phyloP scores from a whole-genome alignment of 2,797 vertebrate genomes.

The Enteromius fasciolatus region DNA sequence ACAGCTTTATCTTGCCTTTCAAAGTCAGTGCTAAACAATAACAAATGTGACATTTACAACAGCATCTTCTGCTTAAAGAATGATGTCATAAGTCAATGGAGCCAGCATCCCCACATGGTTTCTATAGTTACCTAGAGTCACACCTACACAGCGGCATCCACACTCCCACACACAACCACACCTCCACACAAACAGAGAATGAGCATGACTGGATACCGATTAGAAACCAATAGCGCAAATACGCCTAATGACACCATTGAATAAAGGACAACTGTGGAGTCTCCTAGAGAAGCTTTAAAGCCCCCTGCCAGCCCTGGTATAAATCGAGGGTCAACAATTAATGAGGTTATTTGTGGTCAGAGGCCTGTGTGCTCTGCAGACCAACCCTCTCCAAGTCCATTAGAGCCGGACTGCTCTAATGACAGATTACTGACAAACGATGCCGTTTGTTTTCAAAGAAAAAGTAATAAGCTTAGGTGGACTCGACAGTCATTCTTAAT shows the following conservation, averaged over 20 bases:
- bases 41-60: background rate
- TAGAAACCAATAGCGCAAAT: slow-evolving; percentile 47
- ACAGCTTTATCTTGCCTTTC: background rate
- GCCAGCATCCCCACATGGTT: slow-evolving; percentile 31
- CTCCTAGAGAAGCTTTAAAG: slow-evolving; percentile 37
- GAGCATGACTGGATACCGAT: slow-evolving; percentile 61
- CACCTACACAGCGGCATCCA: slow-evolving; percentile 23
- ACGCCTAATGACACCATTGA: slow-evolving; percentile 51
- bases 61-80: slow-evolving; percentile 24
- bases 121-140: slow-evolving; percentile 42
- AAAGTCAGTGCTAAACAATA: slow-evolving; percentile 3
- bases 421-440: slow-evolving; percentile 52
- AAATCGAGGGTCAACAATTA: slow-evolving; percentile 73
- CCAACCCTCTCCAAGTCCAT: slow-evolving; percentile 27
- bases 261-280: slow-evolving; percentile 45
- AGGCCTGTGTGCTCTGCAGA: slow-evolving; percentile 44
- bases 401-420: slow-evolving; percentile 19
- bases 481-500: slow-evolving; percentile 35
- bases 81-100: slow-evolving; percentile 25
- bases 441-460: slow-evolving; percentile 35
- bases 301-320: slow-evolving; percentile 44
- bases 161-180: slow-evolving; percentile 25
- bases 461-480: slow-evolving; percentile 34
- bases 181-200: slow-evolving; percentile 60
- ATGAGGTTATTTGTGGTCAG: slow-evolving; percentile 71